These are phyloP conservation scores for Holothuria leucospilota DNA, from an alignment of 53 echinoderm and acorn worm species.

Conservation along the genomic window DNA sequence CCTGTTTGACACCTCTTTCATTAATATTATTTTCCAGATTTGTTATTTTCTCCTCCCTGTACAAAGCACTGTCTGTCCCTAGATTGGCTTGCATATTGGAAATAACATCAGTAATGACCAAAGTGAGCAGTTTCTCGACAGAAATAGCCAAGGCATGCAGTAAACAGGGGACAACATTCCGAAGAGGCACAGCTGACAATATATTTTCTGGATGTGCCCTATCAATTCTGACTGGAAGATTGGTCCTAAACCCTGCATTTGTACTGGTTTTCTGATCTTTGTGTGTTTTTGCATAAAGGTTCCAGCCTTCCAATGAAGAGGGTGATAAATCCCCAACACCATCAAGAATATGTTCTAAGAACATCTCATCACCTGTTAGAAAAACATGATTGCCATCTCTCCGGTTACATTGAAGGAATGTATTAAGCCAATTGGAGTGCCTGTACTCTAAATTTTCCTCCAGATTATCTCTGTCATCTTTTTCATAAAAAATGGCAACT, in stretches of 20 bases:
- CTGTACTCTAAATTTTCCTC: no score
- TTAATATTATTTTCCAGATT: neutral
- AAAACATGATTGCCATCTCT: constrained; percentile 1
- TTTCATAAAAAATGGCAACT: no score
- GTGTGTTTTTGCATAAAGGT: constrained; percentile 56
- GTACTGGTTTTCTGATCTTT: constrained; percentile 57
- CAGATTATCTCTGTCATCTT: no score
- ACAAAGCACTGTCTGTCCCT: neutral
- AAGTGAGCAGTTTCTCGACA: neutral
- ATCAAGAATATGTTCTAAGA: constrained; percentile 22
- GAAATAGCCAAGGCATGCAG: neutral
- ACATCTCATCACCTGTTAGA: constrained; percentile 75
- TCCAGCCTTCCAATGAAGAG: constrained; percentile 68
- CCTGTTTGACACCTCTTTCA: no score
- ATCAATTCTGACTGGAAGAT: neutral
- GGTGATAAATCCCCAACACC: constrained; percentile 59
- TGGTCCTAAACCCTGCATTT: constrained; percentile 38
- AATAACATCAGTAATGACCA: neutral
- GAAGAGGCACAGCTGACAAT: neutral
- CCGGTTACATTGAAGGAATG: no score
- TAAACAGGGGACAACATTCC: neutral
- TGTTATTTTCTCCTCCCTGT: neutral
- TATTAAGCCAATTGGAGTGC: no score
- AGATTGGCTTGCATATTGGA: neutral
- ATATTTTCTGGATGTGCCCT: neutral